Conservation (phyloP, 23 tunicate genomes). For the Pegea sp. region DNA sequence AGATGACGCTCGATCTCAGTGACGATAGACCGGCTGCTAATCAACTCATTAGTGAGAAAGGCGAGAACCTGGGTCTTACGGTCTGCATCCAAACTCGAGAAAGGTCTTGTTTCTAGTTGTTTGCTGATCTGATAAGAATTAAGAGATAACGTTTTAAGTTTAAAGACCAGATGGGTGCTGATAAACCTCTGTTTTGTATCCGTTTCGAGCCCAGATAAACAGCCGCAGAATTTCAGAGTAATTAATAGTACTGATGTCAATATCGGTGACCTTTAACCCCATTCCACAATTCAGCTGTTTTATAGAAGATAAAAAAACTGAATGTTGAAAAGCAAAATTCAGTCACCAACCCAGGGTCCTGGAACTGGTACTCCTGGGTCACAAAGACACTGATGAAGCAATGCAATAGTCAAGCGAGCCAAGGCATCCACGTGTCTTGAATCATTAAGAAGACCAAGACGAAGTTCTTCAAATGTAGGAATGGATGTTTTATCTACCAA, state of each 20-base stretch:
- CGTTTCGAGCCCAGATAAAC: constrained; percentile 80
- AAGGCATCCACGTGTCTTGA: constrained; percentile 38
- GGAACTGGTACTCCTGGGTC: constrained; percentile 97
- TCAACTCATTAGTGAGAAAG: constrained; percentile 55
- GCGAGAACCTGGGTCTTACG: constrained; percentile 47
- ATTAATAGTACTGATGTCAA: constrained; percentile 60
- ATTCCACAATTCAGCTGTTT: constrained; percentile 51
- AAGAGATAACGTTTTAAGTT: no score
- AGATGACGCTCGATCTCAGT: constrained; percentile 56
- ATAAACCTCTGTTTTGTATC: constrained; percentile 65
- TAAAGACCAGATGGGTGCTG: no score
- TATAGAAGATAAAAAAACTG: neutral
- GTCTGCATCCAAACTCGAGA: constrained; percentile 38
- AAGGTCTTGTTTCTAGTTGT: constrained; percentile 51
- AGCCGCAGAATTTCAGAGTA: constrained; percentile 76
- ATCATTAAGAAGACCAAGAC: constrained; percentile 52
- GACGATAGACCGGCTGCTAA: constrained; percentile 53
- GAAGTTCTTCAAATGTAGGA: constrained; percentile 54
- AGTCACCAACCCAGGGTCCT: constrained; percentile 87
- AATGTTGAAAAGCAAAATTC: neutral
- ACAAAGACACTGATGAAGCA: constrained; percentile 81
- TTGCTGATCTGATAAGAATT: constrained; percentile 23
- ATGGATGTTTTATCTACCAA: constrained; percentile 3
- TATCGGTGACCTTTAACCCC: constrained; percentile 69
- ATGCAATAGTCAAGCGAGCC: constrained; percentile 50